Base-by-base conservation (phyloP, 2,888 invertebrate species). In the Drosophila niveifrons region DNA sequence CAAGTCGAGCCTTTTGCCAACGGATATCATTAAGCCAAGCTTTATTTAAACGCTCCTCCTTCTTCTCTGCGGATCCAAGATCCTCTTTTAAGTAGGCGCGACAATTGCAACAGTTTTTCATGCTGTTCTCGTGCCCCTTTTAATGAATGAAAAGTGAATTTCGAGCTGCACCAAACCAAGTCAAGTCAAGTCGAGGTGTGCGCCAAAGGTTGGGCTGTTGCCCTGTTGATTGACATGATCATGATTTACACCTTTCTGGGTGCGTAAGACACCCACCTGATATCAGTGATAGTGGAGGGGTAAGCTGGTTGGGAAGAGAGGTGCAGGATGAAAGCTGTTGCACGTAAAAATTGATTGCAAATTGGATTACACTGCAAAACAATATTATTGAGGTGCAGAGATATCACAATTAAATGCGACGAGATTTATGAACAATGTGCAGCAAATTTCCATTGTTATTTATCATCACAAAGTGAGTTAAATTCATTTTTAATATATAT, bases 171-270 rank as follows among this genome's bases (percentile, higher is more conserved):
- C 10, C 31, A 31, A 31, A 31, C 31, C 31, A 31, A n/a, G 11
- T 6, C n/a, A 59, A 50, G 69, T n/a, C 41, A 4, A 13, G 23
- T 7, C 69, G 75, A 86, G 73, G 77, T 79, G 77, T 84, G 84
- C 64, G 72, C 73, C 74, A 55, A 67, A 70, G 80, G 77, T 56
- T 78, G 89, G 82, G 82, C 56, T 57, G 47, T 56, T 58, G 58
- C 69, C 70, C 72, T 55, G 66, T 78, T 90, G 90, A 91, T 91
- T 91, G 91, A 91, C 90, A 89, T 82, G 91, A 90, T 91, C 90
- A 88, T 91, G 91, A 91, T 91, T 91, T 91, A 91, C 91, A 91
- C 91, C 90, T 90, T 85, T 78, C 78, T 89, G 88, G 90, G 90
- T 90, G 91, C 91, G 90, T 89, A 84, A 71, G 72, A 71, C 76